Base-by-base conservation (phyloP, 2,113 vertebrate species). In the Elaphurus davidianus region DNA sequence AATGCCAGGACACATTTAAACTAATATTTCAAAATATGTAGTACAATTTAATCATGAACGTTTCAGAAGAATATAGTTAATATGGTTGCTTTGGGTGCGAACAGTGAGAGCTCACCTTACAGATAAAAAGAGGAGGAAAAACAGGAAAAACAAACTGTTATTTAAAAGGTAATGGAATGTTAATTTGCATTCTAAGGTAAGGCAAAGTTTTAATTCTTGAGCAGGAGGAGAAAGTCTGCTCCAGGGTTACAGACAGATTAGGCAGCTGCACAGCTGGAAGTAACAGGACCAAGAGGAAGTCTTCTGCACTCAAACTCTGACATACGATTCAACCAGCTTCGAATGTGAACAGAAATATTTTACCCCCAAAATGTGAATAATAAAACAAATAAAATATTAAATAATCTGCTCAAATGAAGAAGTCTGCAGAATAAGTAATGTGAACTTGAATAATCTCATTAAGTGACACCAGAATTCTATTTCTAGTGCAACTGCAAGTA, bases 321-420 rank as follows among this genome's bases (percentile, higher is more conserved):
- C 83, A 60, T 67, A 79, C 71, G 84, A 83, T 87, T 95, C 97
- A 96, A 59, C 90, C 83, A 93, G 90, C 79, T 97, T 67, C 11
- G 78, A 97, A 88, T 91, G 36, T 89, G 93, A 96, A 96, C 17
- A 50, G 97, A 98, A 98, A 96, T 98, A 93, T 97, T 98, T 97
- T 97, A 96, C 97, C 97, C 95, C 96, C 78, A 96, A 97, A 98
- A 95, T 98, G 87, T 98, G 98, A 98, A 98, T 98, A 98, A 97
- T 98, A 98, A 98, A 98, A 98, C 98, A 98, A 98, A 98, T 98
- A 97, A 98, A 98, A 98, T 98, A 98, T 98, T 98, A 97, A 98
- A 96, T 88, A 96, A 98, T 98, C 96, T 97, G 89, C 91, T 87
- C 96, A 98, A 98, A 96, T 96, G 95, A 98, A 97, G 54, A 96